A percentile compares a stretch with the other conserved stretches of the same genome.
These are phyloP conservation scores for Polyodon spathula DNA, from an alignment of 2,113 vertebrate genomes.

Conservation along the genomic window DNA sequence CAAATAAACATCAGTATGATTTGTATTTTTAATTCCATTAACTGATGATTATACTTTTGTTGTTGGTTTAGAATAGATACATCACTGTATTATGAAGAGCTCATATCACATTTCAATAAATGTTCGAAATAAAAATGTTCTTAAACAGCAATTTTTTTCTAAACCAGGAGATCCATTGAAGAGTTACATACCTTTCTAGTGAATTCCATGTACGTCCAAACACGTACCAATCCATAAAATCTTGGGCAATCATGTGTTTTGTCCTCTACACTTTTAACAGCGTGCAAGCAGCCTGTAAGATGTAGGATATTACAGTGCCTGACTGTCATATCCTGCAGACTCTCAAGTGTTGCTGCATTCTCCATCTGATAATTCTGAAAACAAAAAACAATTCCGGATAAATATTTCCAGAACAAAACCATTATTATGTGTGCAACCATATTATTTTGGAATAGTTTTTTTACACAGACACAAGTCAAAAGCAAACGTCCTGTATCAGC, in stretches of 20 bases:
- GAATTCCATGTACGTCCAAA: neutral
- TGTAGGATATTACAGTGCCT: neutral
- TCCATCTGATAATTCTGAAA: neutral
- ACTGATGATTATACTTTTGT: neutral
- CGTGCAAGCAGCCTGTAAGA: neutral
- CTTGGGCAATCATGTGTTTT: neutral
- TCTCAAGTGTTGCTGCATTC: neutral
- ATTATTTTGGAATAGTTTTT: neutral
- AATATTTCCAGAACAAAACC: neutral
- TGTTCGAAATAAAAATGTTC: neutral
- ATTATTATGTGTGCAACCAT: neutral
- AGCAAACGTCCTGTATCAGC: neutral
- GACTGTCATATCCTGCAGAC: neutral
- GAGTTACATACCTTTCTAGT: neutral
- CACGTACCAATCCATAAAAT: neutral
- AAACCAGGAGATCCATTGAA: neutral
- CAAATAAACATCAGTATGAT: neutral
- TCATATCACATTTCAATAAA: neutral
- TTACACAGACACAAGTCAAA: neutral
- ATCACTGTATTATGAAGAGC: neutral
- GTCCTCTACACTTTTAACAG: neutral
- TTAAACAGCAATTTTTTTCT: neutral
- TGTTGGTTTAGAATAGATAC: neutral
- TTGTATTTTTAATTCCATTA: neutral
- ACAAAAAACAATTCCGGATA: neutral